Evolutionary conservation across 2,888 invertebrate genomes (phyloP).

Genomic region (Rotaria macrura): DNA sequence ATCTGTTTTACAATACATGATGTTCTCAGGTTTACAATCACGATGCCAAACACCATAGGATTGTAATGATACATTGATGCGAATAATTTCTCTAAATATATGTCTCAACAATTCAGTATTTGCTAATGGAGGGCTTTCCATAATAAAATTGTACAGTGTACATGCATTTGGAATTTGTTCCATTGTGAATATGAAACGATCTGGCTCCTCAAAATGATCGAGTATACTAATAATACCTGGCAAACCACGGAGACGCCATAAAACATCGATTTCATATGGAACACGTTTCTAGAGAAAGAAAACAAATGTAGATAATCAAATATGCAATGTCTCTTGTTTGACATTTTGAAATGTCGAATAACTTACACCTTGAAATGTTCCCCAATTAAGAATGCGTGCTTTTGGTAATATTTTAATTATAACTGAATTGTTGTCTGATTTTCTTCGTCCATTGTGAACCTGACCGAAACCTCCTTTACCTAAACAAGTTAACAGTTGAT

Average conservation of each 20-base stretch:
- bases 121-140: neutral
- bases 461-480: conserved; percentile 14
- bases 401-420: neutral
- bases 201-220: neutral
- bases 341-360: neutral
- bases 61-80: neutral
- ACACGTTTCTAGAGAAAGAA: neutral
- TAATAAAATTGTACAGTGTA: neutral
- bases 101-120: conserved; percentile 15
- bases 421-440: neutral
- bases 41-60: neutral
- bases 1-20: neutral
- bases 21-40: conserved; percentile 12
- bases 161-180: neutral
- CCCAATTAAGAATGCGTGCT: neutral
- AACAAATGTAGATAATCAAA: neutral
- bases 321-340: neutral
- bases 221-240: neutral
- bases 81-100: neutral
- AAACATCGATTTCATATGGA: neutral
- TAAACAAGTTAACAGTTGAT: neutral
- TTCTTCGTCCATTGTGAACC: neutral
- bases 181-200: neutral
- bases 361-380: neutral
- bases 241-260: neutral